Conservation (phyloP, 2,797 vertebrate genomes). For the Chlorospingus semifuscus region DNA sequence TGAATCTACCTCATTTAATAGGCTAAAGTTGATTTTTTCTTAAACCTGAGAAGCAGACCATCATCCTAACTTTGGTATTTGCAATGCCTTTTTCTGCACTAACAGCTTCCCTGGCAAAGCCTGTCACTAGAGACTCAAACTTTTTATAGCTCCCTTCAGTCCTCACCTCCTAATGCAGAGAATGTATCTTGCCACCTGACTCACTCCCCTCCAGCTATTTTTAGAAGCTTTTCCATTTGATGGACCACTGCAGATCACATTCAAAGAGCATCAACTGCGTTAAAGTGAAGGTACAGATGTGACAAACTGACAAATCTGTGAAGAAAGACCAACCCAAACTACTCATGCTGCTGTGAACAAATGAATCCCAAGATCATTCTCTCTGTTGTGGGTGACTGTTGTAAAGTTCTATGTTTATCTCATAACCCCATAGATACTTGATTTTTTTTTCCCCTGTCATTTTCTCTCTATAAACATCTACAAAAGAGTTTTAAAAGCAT, state of each 20-base stretch:
- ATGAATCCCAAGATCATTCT: neutral
- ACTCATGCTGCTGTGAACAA: neutral
- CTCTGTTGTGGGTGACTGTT: neutral
- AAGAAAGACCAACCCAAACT: neutral
- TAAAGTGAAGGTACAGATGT: neutral
- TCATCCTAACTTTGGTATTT: neutral
- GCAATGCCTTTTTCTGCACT: neutral
- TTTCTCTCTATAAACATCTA: constrained; percentile 22
- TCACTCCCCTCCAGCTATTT: constrained; percentile 18
- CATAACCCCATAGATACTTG: neutral
- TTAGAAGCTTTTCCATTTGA: constrained; percentile 26
- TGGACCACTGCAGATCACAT: constrained; percentile 6
- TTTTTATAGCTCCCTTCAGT: neutral
- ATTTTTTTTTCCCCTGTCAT: neutral
- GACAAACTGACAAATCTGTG: constrained; percentile 10
- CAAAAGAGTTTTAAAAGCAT: constrained; percentile 41
- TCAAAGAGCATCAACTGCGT: constrained; percentile 12
- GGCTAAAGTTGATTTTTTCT: neutral
- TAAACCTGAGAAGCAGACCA: neutral
- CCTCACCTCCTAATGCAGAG: neutral
- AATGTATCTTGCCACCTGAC: neutral
- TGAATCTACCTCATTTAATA: neutral
- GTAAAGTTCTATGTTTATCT: neutral
- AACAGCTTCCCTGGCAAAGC: neutral
- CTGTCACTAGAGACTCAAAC: neutral